phyloP scores from a whole-genome alignment of 2,888 invertebrate species.

The Icerya purchasi region DNA sequence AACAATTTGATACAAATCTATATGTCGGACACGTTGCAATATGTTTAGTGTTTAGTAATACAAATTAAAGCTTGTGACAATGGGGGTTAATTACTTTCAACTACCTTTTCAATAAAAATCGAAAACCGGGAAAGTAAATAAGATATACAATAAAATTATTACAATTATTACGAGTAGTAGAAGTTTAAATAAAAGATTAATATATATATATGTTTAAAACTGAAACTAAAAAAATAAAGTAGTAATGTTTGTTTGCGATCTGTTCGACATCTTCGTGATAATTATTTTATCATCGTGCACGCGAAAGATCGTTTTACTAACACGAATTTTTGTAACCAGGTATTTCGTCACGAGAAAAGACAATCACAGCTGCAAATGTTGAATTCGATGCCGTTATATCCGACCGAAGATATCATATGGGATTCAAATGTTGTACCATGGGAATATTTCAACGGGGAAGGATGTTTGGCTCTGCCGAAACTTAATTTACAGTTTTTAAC shows the following conservation, averaged over 20 bases:
- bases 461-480: constrained; percentile 86
- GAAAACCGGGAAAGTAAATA: too few relatives aligned
- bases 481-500: constrained; percentile 95
- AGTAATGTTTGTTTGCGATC: neutral
- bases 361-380: constrained; percentile 81
- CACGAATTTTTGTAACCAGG: constrained; percentile 26
- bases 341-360: constrained; percentile 66
- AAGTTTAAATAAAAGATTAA: neutral
- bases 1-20: too few relatives aligned
- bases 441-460: constrained; percentile 90
- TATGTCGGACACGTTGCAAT: too few relatives aligned
- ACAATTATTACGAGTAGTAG: too few relatives aligned
- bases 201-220: neutral
- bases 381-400: constrained; percentile 95
- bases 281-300: neutral
- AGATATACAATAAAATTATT: too few relatives aligned
- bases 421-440: constrained; percentile 96
- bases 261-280: neutral
- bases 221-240: too few relatives aligned
- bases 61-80: too few relatives aligned
- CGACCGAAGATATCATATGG: constrained; percentile 96
- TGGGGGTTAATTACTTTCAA: too few relatives aligned
- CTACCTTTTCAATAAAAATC: too few relatives aligned
- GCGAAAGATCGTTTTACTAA: neutral
- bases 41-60: too few relatives aligned